Percentiles rank a stretch among this genome's conserved stretches.
Evolutionary conservation across 2,888 invertebrate genomes (phyloP).

Genomic region (Seira ritae): DNA sequence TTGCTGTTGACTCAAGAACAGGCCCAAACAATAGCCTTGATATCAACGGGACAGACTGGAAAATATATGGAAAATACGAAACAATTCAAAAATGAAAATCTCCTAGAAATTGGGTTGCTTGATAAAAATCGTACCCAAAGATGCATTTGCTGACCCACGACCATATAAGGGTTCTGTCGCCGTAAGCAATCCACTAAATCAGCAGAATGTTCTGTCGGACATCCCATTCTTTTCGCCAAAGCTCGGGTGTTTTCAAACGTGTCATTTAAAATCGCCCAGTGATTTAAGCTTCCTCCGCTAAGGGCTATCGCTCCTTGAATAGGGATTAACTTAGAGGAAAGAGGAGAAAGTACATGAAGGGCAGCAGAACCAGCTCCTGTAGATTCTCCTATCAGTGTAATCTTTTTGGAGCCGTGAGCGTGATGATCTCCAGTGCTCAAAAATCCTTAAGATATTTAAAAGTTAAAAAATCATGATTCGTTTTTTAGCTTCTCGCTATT

Average conservation of each 20-base stretch:
- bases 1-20: constrained; percentile 46
- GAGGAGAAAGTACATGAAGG: constrained; percentile 27
- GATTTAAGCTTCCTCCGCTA: constrained; percentile 60
- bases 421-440: constrained; percentile 60
- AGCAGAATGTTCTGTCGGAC: constrained; percentile 46
- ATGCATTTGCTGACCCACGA: constrained; percentile 57
- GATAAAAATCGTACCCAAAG: no score
- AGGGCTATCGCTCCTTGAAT: constrained; percentile 62
- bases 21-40: constrained; percentile 47
- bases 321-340: constrained; percentile 30
- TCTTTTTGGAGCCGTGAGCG: constrained; percentile 53
- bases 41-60: constrained; percentile 25
- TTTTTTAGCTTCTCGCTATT: no score
- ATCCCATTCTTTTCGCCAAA: constrained; percentile 55
- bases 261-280: constrained; percentile 64
- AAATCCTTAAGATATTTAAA: constrained; percentile 37
- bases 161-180: constrained; percentile 57
- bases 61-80: no score
- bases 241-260: constrained; percentile 56
- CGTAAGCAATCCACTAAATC: constrained; percentile 60
- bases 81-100: no score
- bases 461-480: no score
- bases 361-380: constrained; percentile 38
- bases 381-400: constrained; percentile 65
- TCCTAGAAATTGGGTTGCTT: no score